phyloP scores from a whole-genome alignment of 92 coral and sea anemone species.

The Pocillopora grandis region DNA sequence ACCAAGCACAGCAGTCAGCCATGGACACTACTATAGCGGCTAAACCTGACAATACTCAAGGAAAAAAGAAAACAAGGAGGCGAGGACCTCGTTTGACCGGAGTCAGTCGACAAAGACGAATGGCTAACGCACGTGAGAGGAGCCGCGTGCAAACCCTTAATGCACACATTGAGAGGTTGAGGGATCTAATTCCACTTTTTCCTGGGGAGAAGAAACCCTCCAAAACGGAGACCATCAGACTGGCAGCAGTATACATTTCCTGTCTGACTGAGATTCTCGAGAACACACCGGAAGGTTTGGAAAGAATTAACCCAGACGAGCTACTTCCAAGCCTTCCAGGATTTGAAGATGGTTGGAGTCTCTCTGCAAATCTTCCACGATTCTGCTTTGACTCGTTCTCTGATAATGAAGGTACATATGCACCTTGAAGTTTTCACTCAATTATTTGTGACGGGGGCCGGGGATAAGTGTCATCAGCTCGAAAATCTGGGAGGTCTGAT shows the following conservation, averaged over 20 bases:
- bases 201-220: conserved; percentile 92
- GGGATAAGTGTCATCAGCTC: conserved; percentile 36
- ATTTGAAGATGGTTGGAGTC: conserved; percentile 44
- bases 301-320: conserved; percentile 24
- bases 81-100: conserved; percentile 90
- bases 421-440: not conserved
- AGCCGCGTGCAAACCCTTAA: conserved; percentile 81
- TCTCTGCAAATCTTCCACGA: conserved; percentile 50
- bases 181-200: conserved; percentile 83
- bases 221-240: conserved; percentile 83
- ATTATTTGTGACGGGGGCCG: not conserved
- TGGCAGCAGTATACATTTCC: conserved; percentile 84
- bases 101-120: conserved; percentile 80
- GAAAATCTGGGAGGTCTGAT: conserved; percentile 40
- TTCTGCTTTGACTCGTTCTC: conserved; percentile 48
- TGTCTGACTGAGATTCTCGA: conserved; percentile 81
- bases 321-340: conserved; percentile 23
- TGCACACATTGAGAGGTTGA: conserved; percentile 71
- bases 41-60: conserved; percentile 20
- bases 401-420: conserved; percentile 55
- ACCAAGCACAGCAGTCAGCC: not conserved
- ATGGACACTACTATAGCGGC: conserved; percentile 23
- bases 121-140: conserved; percentile 86
- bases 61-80: conserved; percentile 72
- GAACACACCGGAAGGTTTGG: conserved; percentile 51